Conservation (phyloP, 2,797 vertebrate genomes). For the Glyptemys insculpta region DNA sequence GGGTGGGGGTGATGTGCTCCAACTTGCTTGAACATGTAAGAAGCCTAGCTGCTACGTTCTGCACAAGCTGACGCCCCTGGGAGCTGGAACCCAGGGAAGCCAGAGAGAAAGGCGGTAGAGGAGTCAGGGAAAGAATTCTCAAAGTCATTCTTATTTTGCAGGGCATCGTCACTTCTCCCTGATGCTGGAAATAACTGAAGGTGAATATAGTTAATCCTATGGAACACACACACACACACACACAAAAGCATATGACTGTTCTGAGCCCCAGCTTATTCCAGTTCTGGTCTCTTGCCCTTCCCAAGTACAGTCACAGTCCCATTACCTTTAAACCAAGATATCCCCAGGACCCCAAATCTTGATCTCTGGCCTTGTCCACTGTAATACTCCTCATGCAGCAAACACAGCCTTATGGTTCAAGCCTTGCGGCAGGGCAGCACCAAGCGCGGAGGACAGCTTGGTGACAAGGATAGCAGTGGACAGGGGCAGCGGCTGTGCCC, state of each 20-base stretch:
- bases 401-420: constrained; percentile 32
- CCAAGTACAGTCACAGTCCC: background rate
- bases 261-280: constrained; percentile 15
- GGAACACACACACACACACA: constrained; percentile 41
- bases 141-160: accelerated
- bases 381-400: constrained; percentile 59
- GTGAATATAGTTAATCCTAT: background rate
- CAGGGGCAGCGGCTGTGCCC: constrained; percentile 72
- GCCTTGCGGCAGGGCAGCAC: constrained; percentile 55
- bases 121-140: background rate
- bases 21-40: background rate
- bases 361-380: constrained; percentile 69
- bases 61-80: background rate
- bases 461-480: constrained; percentile 76
- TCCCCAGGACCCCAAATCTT: constrained; percentile 66
- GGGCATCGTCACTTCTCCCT: constrained; percentile 21
- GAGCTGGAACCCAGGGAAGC: accelerated
- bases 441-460: background rate
- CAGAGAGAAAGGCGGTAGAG: accelerated
- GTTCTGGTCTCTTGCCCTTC: background rate
- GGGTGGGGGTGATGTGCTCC: background rate
- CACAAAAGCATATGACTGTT: background rate
- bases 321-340: constrained; percentile 51
- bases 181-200: background rate
- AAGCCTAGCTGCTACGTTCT: accelerated